A percentile compares a stretch with the other conserved stretches of the same genome.
These are phyloP conservation scores for Cephonodes hylas DNA, from an alignment of 2,888 invertebrate species.

Conservation along the genomic window DNA sequence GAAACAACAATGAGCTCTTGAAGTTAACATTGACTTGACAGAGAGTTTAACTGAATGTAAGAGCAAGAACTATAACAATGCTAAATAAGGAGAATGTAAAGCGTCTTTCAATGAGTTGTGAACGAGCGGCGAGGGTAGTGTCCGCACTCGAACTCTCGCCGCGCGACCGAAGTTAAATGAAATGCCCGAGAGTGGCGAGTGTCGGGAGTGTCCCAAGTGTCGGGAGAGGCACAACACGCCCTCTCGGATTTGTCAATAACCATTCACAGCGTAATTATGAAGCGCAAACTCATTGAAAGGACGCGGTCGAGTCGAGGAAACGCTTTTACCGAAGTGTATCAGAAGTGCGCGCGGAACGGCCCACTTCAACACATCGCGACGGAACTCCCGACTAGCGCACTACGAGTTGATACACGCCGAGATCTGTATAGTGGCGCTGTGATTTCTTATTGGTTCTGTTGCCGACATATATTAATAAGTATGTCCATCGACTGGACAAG, in stretches of 20 bases:
- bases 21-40: no score
- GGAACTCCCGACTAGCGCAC: no score
- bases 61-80: neutral
- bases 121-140: neutral
- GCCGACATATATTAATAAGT: no score
- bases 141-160: neutral
- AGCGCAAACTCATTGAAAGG: neutral
- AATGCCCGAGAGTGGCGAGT: neutral
- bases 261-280: neutral
- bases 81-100: neutral
- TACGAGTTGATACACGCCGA: no score
- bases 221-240: neutral
- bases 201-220: neutral
- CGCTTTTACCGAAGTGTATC: neutral
- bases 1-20: no score
- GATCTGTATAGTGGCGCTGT: no score
- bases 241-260: neutral
- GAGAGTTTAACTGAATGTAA: neutral
- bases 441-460: no score
- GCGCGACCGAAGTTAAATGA: neutral
- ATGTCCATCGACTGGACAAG: no score
- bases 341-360: neutral
- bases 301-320: neutral
- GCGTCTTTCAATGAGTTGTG: neutral
- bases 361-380: no score